Percentiles rank a stretch among this genome's conserved stretches.
Conservation (phyloP, 2,888 invertebrate species). For the Acrobasis suavella region DNA sequence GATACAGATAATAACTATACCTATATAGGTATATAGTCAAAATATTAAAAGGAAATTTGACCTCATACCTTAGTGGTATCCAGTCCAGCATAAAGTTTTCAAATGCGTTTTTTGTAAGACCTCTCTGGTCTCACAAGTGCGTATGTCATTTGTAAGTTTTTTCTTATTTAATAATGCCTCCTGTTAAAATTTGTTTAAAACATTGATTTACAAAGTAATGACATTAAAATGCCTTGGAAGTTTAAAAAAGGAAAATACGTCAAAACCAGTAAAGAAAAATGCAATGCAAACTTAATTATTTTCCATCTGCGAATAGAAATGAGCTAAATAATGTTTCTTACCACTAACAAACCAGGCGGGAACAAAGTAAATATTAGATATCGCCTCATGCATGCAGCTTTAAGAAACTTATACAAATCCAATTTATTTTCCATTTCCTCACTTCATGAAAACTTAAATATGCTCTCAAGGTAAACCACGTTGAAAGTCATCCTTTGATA, state of each 20-base stretch:
- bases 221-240: neutral
- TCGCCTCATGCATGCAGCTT: slow-evolving; percentile 47
- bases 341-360: slow-evolving; percentile 30
- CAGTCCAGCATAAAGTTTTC: no score
- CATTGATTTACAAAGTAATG: neutral
- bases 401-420: slow-evolving; percentile 79
- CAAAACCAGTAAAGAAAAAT: neutral
- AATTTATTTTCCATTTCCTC: slow-evolving; percentile 82
- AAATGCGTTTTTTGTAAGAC: no score
- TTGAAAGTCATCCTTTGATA: slow-evolving; percentile 80
- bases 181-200: neutral
- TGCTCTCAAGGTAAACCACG: slow-evolving; percentile 79
- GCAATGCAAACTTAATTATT: slow-evolving; percentile 16
- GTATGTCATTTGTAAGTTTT: no score
- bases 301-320: slow-evolving; percentile 11
- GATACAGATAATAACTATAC: no score
- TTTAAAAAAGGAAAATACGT: neutral
- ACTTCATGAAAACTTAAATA: slow-evolving; percentile 82
- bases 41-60: no score
- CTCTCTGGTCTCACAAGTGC: no score
- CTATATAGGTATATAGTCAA: no score
- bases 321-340: slow-evolving; percentile 10
- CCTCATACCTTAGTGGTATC: no score
- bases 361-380: slow-evolving; percentile 69
- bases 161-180: neutral